Evolutionary conservation across 2,113 vertebrate species (phyloP).

Genomic region (Perca flavescens): DNA sequence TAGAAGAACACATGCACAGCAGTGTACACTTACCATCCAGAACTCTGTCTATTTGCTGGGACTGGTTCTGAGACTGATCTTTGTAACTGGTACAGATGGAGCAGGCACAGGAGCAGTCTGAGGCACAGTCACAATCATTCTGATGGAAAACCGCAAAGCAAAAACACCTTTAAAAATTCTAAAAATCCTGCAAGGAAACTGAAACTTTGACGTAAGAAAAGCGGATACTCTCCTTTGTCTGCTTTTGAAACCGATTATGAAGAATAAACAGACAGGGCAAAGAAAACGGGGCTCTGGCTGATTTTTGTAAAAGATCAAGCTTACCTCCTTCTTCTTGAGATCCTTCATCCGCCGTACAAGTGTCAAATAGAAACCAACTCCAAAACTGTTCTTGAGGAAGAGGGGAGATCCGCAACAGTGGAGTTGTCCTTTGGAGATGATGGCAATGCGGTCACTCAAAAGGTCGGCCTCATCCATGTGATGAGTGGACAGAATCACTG

Average conservation of each 20-base stretch:
- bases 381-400: slow-evolving; percentile 96
- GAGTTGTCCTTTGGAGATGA: slow-evolving; percentile 93
- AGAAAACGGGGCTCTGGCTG: background rate
- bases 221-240: background rate
- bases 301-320: background rate
- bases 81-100: slow-evolving; percentile 84
- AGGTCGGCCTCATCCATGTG: slow-evolving; percentile 99
- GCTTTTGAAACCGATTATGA: background rate
- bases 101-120: slow-evolving; percentile 90
- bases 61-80: slow-evolving; percentile 75
- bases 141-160: slow-evolving; percentile 50
- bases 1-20: background rate
- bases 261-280: background rate
- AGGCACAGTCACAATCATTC: slow-evolving; percentile 89
- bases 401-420: slow-evolving; percentile 95
- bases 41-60: slow-evolving; percentile 82
- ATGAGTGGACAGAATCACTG: slow-evolving; percentile 96
- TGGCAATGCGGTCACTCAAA: slow-evolving; percentile 95
- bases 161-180: slow-evolving; percentile 11
- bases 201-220: slow-evolving; percentile 4
- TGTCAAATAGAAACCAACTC: slow-evolving; percentile 95
- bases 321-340: slow-evolving; percentile 81
- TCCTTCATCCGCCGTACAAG: slow-evolving; percentile 92
- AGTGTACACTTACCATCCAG: slow-evolving; percentile 88
- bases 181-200: background rate